Percentiles rank a stretch among this genome's conserved stretches.
Evolutionary conservation across 2,113 vertebrate genomes (phyloP).

Genomic region (Carassius gibelio): DNA sequence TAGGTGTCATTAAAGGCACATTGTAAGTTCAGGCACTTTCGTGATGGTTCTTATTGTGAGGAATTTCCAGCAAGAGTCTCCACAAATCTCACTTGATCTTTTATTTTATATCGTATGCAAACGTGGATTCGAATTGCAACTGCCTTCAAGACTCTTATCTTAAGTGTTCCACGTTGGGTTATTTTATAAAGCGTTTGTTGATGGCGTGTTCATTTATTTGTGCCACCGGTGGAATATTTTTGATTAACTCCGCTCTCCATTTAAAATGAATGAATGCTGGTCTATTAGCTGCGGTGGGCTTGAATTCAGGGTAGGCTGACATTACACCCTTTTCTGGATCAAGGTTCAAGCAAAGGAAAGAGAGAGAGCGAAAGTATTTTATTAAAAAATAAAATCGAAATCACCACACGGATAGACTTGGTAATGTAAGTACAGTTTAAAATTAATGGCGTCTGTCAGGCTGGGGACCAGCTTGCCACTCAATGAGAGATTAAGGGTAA

Average conservation of each 20-base stretch:
- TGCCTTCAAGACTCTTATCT: conserved; percentile 11
- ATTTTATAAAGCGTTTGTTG: conserved; percentile 20
- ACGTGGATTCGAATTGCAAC: conserved; percentile 16
- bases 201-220: conserved; percentile 18
- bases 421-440: conserved; percentile 68
- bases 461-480: conserved; percentile 62
- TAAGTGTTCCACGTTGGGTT: conserved; percentile 24
- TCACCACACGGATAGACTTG: conserved; percentile 36
- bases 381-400: background rate
- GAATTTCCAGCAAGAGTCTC: conserved; percentile 48
- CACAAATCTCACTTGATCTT: conserved; percentile 55
- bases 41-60: conserved; percentile 40
- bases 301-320: conserved; percentile 23
- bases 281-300: conserved; percentile 27
- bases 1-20: conserved; percentile 74
- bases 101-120: conserved; percentile 48
- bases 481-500: conserved; percentile 76
- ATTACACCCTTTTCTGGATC: conserved; percentile 49
- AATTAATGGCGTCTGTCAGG: conserved; percentile 76
- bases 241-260: conserved; percentile 7
- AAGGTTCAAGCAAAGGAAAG: conserved; percentile 37
- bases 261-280: conserved; percentile 23
- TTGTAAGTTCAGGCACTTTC: conserved; percentile 8
- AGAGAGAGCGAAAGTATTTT: background rate
- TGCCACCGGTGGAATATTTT: conserved; percentile 8